These are phyloP conservation scores for Aquatica leii DNA, from an alignment of 2,888 invertebrate species.

Conservation along the genomic window DNA sequence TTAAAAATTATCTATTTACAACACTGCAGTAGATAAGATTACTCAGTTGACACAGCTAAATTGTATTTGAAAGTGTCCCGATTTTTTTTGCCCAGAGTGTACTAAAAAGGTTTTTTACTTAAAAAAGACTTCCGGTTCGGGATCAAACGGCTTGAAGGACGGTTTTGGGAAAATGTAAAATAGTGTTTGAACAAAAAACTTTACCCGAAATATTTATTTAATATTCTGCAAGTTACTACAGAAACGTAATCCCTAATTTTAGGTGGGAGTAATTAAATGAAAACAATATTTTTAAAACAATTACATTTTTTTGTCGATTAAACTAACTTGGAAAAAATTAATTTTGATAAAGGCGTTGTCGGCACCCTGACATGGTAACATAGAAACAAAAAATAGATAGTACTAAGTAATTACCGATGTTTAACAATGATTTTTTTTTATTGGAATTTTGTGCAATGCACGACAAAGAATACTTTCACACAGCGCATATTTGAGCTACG, in stretches of 20 bases:
- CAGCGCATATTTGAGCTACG: constrained; percentile 53
- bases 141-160: too few relatives aligned
- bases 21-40: too few relatives aligned
- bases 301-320: constrained; percentile 40
- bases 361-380: constrained; percentile 59
- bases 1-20: too few relatives aligned
- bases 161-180: too few relatives aligned
- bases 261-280: constrained; percentile 29
- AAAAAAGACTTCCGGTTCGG: too few relatives aligned
- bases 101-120: too few relatives aligned
- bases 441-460: constrained; percentile 45
- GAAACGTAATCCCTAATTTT: constrained; percentile 41
- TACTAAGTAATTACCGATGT: constrained; percentile 45
- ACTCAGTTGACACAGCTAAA: too few relatives aligned
- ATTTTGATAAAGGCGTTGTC: constrained; percentile 46
- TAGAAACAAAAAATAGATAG: constrained; percentile 35
- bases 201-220: constrained; percentile 42
- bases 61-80: too few relatives aligned
- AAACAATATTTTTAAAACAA: constrained; percentile 41
- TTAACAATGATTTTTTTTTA: constrained; percentile 49
- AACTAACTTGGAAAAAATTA: constrained; percentile 24
- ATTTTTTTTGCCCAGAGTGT: too few relatives aligned
- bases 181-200: too few relatives aligned
- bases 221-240: constrained; percentile 44
- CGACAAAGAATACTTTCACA: constrained; percentile 46